Evolutionary conservation across 64 coral and sea anemone species (phyloP), one percentile per base, ranked within the genome.

Genomic region (Exaiptasia diaphana): DNA sequence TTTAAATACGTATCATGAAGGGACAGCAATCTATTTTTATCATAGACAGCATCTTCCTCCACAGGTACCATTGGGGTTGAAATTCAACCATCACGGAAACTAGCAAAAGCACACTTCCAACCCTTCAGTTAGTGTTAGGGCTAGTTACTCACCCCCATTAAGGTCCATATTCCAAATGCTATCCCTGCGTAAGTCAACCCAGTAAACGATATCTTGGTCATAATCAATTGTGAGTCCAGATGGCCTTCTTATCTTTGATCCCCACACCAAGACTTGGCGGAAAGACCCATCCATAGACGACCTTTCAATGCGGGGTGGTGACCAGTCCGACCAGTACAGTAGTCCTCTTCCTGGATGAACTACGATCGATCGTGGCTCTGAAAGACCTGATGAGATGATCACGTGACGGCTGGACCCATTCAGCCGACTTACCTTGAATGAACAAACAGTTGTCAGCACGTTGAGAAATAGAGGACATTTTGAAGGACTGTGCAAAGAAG

Each of bases 161-260:
- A 92, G 75, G 70, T 87, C 81, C 84, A 88, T 97, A 49, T 50
- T 58, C 61, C 79, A 91, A 32, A 97, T 52, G 5, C 28, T 29
- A 30, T 68, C 68, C 17, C 74, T 71, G 4, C 37, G 37, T 2
- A 63, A 83, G 61, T 97, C 85, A 4, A 92, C 73, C 79, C 80
- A 88, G 49, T 92, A 97, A 4, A 97, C 53, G 10, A 70, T 67
- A 5, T 89, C 85, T 3, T 80, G 50, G 23, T 49, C 40, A 48
- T 92, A 97, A 43, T 97, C 94, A 15, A 97, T 56, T 14, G 94
- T 83, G 9, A 97, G 68, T 44, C 85, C 94, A 33, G 81, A 82
- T 1, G 93, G 93, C 29, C 71, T 31, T 26, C 50, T 29, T 40
- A 85, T 34, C 3, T 27, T 39, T 15, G 12, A 20, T 14, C 64